These are phyloP conservation scores for Beris chalybata DNA, from an alignment of 2,888 invertebrate species.

Conservation along the genomic window DNA sequence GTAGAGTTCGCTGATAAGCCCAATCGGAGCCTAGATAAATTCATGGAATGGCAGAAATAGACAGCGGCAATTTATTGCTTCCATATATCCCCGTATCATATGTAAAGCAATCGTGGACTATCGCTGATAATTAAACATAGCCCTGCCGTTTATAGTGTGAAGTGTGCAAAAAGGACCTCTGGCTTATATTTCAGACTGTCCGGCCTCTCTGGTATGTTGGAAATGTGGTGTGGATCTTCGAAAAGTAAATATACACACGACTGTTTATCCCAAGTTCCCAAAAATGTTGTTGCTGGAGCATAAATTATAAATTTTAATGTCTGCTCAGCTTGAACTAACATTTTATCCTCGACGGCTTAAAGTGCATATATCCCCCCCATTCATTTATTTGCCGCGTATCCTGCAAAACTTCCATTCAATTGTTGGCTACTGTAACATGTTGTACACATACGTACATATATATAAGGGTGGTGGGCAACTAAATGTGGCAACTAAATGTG, in stretches of 20 bases:
- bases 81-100: constrained; percentile 23
- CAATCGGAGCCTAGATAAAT: constrained; percentile 29
- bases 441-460: not conserved
- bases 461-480: constrained; percentile 22
- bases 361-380: not conserved
- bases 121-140: constrained; percentile 29
- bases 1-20: constrained; percentile 26
- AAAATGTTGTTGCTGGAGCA: constrained; percentile 27
- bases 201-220: constrained; percentile 11
- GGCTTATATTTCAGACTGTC: constrained; percentile 10
- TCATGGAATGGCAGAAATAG: constrained; percentile 29
- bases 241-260: constrained; percentile 33
- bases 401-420: constrained; percentile 7
- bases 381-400: not conserved
- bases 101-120: constrained; percentile 29
- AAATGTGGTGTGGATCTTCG: constrained; percentile 17
- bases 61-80: constrained; percentile 24
- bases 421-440: not conserved
- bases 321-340: constrained; percentile 38
- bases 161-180: constrained; percentile 24
- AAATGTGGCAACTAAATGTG: not conserved
- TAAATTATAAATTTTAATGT: constrained; percentile 40
- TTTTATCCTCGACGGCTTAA: constrained; percentile 28
- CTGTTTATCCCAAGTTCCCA: constrained; percentile 17
- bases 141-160: constrained; percentile 25